These are phyloP conservation scores for Xenopus tropicalis DNA, from an alignment of 2,113 vertebrate species.

Conservation along the genomic window DNA sequence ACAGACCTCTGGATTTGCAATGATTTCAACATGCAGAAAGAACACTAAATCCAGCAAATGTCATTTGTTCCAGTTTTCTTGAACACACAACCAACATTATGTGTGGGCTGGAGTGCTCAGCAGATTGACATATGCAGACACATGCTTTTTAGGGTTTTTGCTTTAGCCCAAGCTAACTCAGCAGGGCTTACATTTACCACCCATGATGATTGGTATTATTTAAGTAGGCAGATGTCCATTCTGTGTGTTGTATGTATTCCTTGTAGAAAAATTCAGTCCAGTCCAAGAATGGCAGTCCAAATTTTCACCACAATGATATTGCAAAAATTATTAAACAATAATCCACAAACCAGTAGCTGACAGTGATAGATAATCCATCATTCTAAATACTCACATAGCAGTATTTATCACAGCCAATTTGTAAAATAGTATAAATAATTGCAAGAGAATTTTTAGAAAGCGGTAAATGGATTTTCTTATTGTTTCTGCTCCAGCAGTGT, in stretches of 20 bases:
- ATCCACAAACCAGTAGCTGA: too few species aligned
- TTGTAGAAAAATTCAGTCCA: neutral
- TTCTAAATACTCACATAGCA: neutral
- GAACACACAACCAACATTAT: conserved; percentile 1
- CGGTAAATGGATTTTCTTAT: too few species aligned
- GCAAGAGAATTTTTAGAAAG: neutral
- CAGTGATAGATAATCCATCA: too few species aligned
- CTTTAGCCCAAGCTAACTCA: conserved; percentile 6
- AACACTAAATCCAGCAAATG: conserved; percentile 65
- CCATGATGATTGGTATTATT: conserved; percentile 8
- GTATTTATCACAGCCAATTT: neutral
- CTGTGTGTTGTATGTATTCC: neutral
- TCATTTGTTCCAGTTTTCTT: conserved; percentile 46
- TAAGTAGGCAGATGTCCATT: conserved; percentile 1
- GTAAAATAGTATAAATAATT: neutral
- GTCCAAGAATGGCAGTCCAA: too few species aligned
- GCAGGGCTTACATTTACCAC: neutral
- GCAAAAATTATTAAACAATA: too few species aligned
- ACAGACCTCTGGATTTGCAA: conserved; percentile 65
- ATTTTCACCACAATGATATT: too few species aligned
- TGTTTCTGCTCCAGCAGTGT: neutral
- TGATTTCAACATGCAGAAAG: conserved; percentile 68
- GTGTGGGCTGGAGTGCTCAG: conserved; percentile 16
- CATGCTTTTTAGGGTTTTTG: conserved; percentile 3
- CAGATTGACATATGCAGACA: conserved; percentile 15